Conservation (phyloP, 2,113 vertebrate genomes). For the Ceyx cyanopectus region DNA sequence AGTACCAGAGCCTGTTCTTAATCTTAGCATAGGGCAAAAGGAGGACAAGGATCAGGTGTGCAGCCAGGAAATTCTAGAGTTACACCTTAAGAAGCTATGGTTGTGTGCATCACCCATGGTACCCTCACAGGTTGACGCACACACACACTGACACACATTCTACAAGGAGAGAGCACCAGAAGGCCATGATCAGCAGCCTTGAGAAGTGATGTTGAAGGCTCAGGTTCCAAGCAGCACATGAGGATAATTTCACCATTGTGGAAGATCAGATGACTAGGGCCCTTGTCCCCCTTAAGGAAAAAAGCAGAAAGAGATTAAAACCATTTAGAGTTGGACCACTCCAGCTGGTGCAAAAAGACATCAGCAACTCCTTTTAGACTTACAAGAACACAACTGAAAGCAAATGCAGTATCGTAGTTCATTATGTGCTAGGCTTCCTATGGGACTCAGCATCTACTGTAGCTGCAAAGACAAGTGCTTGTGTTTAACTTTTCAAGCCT, state of each 20-base stretch:
- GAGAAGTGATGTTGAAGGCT: not conserved
- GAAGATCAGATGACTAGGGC: fast-evolving
- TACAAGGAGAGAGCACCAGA: not conserved
- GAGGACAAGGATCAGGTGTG: not conserved
- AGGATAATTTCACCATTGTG: not conserved
- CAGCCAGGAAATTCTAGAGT: not conserved
- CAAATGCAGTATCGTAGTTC: not conserved
- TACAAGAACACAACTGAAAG: not conserved
- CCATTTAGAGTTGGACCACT: not conserved
- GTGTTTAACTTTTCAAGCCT: not conserved
- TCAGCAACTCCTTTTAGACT: not conserved
- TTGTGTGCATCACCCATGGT: not conserved
- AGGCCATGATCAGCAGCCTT: not conserved
- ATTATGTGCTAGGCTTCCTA: not conserved
- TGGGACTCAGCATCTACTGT: not conserved
- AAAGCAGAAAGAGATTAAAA: not conserved
- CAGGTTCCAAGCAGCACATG: not conserved
- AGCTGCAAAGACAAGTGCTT: not conserved
- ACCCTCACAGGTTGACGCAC: fast-evolving
- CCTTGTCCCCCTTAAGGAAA: not conserved
- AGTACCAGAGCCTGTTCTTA: not conserved
- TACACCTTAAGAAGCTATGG: not conserved
- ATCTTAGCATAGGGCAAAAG: not conserved
- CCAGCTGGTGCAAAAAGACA: not conserved
- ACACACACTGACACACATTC: too few species aligned